Evolutionary conservation across 2,888 invertebrate species (phyloP).

Genomic region (Drosophila falleni): DNA sequence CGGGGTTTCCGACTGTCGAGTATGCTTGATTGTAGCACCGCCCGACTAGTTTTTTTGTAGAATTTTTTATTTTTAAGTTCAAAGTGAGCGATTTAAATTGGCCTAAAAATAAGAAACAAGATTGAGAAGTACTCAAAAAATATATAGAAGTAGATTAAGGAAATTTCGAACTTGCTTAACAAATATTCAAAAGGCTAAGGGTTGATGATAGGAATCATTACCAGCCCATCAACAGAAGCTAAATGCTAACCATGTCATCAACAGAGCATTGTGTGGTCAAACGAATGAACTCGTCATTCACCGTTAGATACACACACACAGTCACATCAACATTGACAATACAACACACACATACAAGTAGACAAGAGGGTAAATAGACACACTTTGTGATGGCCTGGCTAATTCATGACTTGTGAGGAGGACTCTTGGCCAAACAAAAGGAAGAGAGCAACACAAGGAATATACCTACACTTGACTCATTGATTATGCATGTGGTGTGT

Average conservation of each 20-base stretch:
- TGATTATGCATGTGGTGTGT: slow-evolving; percentile 64
- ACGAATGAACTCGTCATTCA: slow-evolving; percentile 40
- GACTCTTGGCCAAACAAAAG: slow-evolving; percentile 65
- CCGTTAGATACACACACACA: slow-evolving; percentile 55
- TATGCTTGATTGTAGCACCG: too few species aligned
- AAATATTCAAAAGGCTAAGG: slow-evolving; percentile 8
- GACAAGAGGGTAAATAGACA: slow-evolving; percentile 50
- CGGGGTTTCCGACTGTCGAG: too few species aligned
- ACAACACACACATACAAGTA: slow-evolving; percentile 5
- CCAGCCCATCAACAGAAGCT: slow-evolving; percentile 46
- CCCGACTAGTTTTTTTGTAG: too few species aligned
- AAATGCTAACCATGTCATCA: slow-evolving; percentile 46
- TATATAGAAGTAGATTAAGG: neutral
- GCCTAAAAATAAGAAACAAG: neutral
- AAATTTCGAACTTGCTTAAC: neutral
- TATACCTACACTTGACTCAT: slow-evolving; percentile 48
- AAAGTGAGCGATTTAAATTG: neutral
- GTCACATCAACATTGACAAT: slow-evolving; percentile 4
- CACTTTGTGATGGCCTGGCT: slow-evolving; percentile 60
- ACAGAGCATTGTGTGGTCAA: slow-evolving; percentile 30
- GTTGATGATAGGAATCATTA: slow-evolving; percentile 28
- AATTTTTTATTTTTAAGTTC: too few species aligned
- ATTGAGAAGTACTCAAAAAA: neutral
- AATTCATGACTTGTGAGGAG: slow-evolving; percentile 74
- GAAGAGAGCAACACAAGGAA: slow-evolving; percentile 41